phyloP scores from a whole-genome alignment of 2,113 vertebrate genomes.

The Carlito syrichta region DNA sequence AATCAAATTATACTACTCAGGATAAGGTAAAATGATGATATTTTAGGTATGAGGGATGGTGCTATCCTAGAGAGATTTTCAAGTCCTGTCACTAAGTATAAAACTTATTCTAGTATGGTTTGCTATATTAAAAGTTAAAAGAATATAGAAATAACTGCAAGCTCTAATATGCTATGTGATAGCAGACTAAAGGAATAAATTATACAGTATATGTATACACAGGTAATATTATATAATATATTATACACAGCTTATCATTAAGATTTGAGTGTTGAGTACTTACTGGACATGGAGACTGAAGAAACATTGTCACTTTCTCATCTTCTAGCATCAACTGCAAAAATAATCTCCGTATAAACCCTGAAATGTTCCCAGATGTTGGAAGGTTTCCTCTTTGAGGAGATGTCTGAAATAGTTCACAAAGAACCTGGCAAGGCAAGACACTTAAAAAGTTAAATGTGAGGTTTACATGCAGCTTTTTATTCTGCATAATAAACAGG shows the following conservation, averaged over 20 bases:
- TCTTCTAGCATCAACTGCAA: constrained; percentile 99
- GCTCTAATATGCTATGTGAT: not conserved
- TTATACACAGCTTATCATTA: not conserved
- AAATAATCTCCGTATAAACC: constrained; percentile 97
- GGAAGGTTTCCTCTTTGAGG: constrained; percentile 94
- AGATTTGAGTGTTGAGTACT: constrained; percentile 65
- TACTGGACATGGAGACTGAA: constrained; percentile 98
- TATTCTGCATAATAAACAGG: not conserved
- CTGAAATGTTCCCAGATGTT: constrained; percentile 97
- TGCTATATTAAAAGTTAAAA: not conserved
- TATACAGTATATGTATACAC: too few species aligned
- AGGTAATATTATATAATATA: not conserved
- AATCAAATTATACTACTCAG: not conserved
- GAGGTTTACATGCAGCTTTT: not conserved
- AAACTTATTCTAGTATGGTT: not conserved
- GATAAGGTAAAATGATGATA: not conserved
- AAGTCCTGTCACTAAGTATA: not conserved
- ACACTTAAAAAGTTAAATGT: constrained; percentile 26
- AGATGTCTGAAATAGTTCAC: constrained; percentile 97
- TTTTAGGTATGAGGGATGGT: not conserved
- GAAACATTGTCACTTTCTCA: constrained; percentile 99
- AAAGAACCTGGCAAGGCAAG: constrained; percentile 90
- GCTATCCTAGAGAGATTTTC: not conserved
- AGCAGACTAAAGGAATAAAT: too few species aligned
- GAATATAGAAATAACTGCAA: not conserved